Evolutionary conservation across 2,113 vertebrate species (phyloP).

Genomic region (Phylloscopus whistleri): DNA sequence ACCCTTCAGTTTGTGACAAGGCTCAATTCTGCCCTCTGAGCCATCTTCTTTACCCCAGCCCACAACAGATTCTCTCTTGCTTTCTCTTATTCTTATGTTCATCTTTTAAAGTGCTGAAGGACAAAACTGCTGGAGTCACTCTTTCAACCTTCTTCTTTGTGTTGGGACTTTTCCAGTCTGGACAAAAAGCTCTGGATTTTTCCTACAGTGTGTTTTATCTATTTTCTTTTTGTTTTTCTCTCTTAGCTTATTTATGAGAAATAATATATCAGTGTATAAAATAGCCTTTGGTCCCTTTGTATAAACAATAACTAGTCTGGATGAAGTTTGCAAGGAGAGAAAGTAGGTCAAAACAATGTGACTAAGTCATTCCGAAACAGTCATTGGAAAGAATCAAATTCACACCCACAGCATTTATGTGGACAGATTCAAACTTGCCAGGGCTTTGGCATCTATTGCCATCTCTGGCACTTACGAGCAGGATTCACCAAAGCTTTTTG

Average conservation of each 20-base stretch:
- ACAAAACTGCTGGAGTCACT: neutral
- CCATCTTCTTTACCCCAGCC: neutral
- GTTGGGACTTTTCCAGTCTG: neutral
- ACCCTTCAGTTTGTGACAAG: neutral
- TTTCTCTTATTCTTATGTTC: neutral
- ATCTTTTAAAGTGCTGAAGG: neutral
- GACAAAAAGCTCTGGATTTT: neutral
- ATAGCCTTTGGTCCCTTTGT: neutral
- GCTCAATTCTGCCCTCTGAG: neutral
- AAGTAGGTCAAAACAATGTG: slow-evolving; percentile 46
- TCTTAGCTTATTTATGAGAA: neutral
- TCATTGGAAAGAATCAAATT: slow-evolving; percentile 28
- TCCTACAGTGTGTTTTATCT: neutral
- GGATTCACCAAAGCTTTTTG: slow-evolving; percentile 8
- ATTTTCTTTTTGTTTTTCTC: neutral
- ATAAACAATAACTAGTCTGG: neutral
- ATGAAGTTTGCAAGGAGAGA: neutral
- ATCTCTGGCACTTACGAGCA: neutral
- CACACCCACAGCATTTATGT: slow-evolving; percentile 15
- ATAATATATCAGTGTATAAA: neutral
- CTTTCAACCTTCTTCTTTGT: neutral
- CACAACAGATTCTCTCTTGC: neutral
- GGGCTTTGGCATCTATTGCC: neutral
- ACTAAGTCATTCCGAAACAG: slow-evolving; percentile 44
- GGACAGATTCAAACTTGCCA: slow-evolving; percentile 55